A percentile compares a stretch with the other conserved stretches of the same genome.
Evolutionary conservation across 2,113 vertebrate genomes (phyloP).

Genomic region (Coracopsis vasa): DNA sequence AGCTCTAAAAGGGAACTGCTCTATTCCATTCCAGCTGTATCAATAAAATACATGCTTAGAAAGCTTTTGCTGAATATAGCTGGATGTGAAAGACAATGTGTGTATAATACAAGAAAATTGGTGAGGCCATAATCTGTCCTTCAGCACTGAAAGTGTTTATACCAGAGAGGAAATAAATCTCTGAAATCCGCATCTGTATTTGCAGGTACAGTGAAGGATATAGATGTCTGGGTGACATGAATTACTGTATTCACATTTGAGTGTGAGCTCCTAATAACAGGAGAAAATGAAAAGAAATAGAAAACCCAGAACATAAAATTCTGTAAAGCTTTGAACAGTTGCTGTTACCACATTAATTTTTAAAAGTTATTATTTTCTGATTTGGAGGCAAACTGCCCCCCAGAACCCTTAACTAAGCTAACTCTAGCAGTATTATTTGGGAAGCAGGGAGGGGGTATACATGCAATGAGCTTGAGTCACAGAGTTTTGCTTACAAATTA

Average conservation of each 20-base stretch:
- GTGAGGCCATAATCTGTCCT: neutral
- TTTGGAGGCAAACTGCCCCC: neutral
- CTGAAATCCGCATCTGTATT: constrained; percentile 10
- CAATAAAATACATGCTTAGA: neutral
- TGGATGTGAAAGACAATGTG: neutral
- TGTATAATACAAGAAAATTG: neutral
- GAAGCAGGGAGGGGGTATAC: neutral
- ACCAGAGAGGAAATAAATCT: neutral
- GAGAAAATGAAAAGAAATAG: neutral
- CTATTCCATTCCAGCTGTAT: neutral
- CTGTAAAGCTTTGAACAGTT: neutral
- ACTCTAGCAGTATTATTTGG: neutral
- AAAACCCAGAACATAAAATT: neutral
- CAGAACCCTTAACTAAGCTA: neutral
- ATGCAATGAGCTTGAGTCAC: neutral
- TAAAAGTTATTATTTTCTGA: neutral
- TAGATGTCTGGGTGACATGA: neutral
- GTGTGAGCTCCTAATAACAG: neutral
- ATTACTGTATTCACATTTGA: neutral
- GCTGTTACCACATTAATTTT: neutral
- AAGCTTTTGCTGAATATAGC: neutral
- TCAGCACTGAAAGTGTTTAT: neutral
- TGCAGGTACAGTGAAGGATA: constrained; percentile 4
- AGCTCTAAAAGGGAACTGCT: neutral
- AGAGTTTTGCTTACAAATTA: neutral